Base-by-base conservation (phyloP, 2,797 vertebrate genomes). In the Rhyacichthys aspro region DNA sequence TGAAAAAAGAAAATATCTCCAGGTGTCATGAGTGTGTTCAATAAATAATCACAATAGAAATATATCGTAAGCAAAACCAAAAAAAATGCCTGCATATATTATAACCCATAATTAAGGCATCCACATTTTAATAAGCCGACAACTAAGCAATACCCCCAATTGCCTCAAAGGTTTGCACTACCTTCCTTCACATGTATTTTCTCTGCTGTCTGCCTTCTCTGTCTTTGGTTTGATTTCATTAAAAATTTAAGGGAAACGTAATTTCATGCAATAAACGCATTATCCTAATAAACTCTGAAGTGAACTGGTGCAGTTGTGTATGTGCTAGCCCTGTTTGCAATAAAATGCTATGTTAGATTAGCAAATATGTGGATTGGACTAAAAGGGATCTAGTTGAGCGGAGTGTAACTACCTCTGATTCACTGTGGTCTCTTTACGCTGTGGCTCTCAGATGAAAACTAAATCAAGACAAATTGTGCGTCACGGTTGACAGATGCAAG, bases 381-480 rank as follows among this genome's bases (percentile, higher is more conserved):
- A 23, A 42, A 33, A 1, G 39, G 43, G 45, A 60, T 65, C 49
- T 55, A 49, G 67, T 78, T 62, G 50, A 84, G 84, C 76, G 72
- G 41, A 52, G 48, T 14, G 15, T n/a, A n/a, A n/a, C n/a, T n/a
- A n/a, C n/a, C n/a, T n/a, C n/a, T n/a, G n/a, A n/a, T n/a, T n/a
- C n/a, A n/a, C n/a, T n/a, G n/a, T n/a, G n/a, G n/a, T n/a, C n/a
- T n/a, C n/a, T n/a, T n/a, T n/a, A n/a, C n/a, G n/a, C n/a, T n/a
- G n/a, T n/a, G n/a, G n/a, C n/a, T n/a, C n/a, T n/a, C n/a, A n/a
- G n/a, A n/a, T n/a, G n/a, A n/a, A n/a, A n/a, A n/a, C n/a, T n/a
- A n/a, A n/a, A n/a, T n/a, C n/a, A n/a, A n/a, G n/a, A n/a, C 70
- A 67, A 83, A 90, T 83, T 72, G 59, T 65, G 71, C 73, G 81